Percentiles rank a stretch among this genome's conserved stretches.
phyloP scores from a whole-genome alignment of 2,797 vertebrate genomes.

The Gouania willdenowi region DNA sequence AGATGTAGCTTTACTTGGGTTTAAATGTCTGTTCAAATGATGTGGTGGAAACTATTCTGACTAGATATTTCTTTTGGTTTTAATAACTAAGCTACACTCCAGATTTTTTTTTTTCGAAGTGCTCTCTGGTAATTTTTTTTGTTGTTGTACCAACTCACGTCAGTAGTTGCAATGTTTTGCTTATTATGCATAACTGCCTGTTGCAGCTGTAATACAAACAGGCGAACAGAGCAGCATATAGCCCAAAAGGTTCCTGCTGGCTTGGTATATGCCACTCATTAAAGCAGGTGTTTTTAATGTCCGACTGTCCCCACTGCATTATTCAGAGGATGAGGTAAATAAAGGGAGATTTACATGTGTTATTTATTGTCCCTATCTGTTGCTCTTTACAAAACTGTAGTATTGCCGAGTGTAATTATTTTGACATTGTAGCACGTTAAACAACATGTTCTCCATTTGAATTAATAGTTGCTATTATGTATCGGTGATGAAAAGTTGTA shows the following conservation, averaged over 20 bases:
- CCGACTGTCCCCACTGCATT: conserved; percentile 20
- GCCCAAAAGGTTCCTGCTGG: neutral
- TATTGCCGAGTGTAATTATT: neutral
- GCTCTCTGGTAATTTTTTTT: too few relatives aligned
- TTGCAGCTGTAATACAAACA: neutral
- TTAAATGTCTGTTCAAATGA: too few relatives aligned
- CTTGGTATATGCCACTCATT: conserved; percentile 18
- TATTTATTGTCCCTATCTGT: neutral
- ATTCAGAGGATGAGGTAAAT: neutral
- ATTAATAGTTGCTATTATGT: conserved; percentile 28
- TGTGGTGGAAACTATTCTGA: too few relatives aligned
- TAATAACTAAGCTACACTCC: too few relatives aligned
- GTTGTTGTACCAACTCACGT: too few relatives aligned
- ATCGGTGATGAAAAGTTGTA: conserved; percentile 57
- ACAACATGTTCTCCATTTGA: conserved; percentile 19
- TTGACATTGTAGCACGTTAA: neutral
- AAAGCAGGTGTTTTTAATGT: conserved; percentile 43
- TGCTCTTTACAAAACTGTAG: neutral
- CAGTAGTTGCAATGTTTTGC: neutral
- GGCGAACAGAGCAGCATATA: neutral
- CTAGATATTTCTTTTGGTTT: too few relatives aligned
- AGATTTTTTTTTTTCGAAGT: too few relatives aligned
- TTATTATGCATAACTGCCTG: neutral
- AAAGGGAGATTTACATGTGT: neutral
- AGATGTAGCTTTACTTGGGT: too few relatives aligned